A percentile compares a stretch with the other conserved stretches of the same genome.
Evolutionary conservation across 2,797 vertebrate genomes (phyloP).

Genomic region (Sitta carolinensis): DNA sequence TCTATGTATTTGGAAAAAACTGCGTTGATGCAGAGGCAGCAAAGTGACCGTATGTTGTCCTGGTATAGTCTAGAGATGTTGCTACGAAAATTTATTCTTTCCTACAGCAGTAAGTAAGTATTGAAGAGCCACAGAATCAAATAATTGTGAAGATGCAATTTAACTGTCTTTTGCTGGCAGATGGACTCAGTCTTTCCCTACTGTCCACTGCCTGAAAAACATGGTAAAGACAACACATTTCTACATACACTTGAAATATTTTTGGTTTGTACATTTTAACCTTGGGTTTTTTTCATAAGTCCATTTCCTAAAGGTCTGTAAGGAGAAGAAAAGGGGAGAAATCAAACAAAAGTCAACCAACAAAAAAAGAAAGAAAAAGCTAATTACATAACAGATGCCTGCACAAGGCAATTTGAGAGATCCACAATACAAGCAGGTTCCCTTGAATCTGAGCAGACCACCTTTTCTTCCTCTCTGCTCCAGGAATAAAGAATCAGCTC

Average conservation of each 20-base stretch:
- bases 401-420: not conserved
- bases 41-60: not conserved
- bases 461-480: not conserved
- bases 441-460: not conserved
- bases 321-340: not conserved
- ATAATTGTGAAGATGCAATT: not conserved
- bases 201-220: not conserved
- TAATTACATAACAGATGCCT: not conserved
- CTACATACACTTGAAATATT: not conserved
- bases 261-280: not conserved
- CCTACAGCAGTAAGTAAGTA: not conserved
- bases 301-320: not conserved
- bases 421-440: not conserved
- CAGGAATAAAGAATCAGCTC: not conserved
- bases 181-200: not conserved
- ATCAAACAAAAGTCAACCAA: not conserved
- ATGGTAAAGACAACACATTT: not conserved
- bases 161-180: not conserved
- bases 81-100: not conserved
- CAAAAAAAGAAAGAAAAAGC: not conserved
- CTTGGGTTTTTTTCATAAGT: not conserved
- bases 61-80: not conserved
- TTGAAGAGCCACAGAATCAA: not conserved
- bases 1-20: not conserved
- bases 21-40: not conserved